Percentiles rank a stretch among this genome's conserved stretches.
Evolutionary conservation across 2,113 vertebrate genomes (phyloP).

Genomic region (Lagopus leucura): DNA sequence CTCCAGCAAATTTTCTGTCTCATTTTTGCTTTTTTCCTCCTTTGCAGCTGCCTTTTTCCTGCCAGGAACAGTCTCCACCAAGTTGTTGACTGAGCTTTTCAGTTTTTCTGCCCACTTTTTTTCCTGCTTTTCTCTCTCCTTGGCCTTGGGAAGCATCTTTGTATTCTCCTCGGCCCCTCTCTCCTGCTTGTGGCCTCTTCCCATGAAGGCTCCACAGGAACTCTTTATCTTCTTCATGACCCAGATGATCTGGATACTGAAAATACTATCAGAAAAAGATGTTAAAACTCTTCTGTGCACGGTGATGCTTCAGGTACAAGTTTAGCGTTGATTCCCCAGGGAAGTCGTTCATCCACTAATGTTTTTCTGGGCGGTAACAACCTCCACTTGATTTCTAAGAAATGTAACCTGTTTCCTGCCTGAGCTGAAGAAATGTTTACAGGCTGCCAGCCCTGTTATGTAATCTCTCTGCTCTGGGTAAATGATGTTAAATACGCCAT

Average conservation of each 20-base stretch:
- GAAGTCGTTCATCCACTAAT: neutral
- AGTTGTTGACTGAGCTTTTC: conserved; percentile 25
- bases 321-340: neutral
- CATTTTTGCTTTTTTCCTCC: neutral
- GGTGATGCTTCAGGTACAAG: neutral
- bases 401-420: neutral
- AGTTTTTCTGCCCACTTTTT: neutral
- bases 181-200: neutral
- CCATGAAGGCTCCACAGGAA: neutral
- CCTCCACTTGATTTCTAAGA: neutral
- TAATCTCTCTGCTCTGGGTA: conserved; percentile 25
- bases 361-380: neutral
- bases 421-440: neutral
- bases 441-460: conserved; percentile 23
- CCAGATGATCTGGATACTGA: neutral
- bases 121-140: conserved; percentile 28
- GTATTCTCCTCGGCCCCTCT: neutral
- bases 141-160: conserved; percentile 34
- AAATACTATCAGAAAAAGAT: neutral
- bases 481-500: conserved; percentile 26
- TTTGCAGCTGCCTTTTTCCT: neutral
- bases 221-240: conserved; percentile 34
- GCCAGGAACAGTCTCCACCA: neutral
- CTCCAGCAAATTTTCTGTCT: conserved; percentile 15
- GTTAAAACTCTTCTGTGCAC: neutral